Evolutionary conservation across 2,113 vertebrate species (phyloP), one percentile per base, ranked within the genome.

Genomic region (Ciconia boyciana): DNA sequence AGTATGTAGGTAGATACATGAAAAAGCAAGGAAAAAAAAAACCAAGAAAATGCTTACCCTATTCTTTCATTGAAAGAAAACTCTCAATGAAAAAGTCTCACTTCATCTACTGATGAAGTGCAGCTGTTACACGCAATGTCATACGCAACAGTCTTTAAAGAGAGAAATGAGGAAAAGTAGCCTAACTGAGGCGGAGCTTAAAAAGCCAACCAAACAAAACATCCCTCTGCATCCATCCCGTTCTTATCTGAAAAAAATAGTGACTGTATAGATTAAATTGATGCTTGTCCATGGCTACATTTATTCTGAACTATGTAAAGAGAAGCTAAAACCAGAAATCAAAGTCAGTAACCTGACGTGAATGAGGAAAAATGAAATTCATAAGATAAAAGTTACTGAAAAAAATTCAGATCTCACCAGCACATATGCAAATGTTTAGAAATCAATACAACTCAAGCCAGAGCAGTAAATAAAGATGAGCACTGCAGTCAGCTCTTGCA

Each of bases 381-480:
- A 52, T 13, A 49, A 58, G 66, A 51, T 60, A 89, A 51, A 79
- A 95, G 24, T 57, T 80, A 12, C 31, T 22, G 52, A 70, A 39
- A 87, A 91, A 85, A 28, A 41, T 32, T 48, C 28, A 1, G 7
- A 64, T 83, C 74, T 90, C 60, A 70, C 81, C 75, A 93, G 78
- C 64, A 60, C 15, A 55, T 90, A 89, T 86, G 66, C 54, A 97
- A 97, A 90, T 93, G 39, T 80, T 94, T 90, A 80, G 94, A 90
- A 94, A 94, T 72, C 71, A 93, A n/a, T 44, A 83, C 31, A 83
- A 55, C 26, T 84, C 77, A 83, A 96, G 52, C 93, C 44, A 91
- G 96, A 97, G 77, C 89, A 95, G 60, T 94, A 74, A 96, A 94
- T 97, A 69, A 82, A 79, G 91, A 80, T 70, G 57, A 96, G 87